Evolutionary conservation across 2,113 vertebrate species (phyloP).

Genomic region (Emberiza fucata): DNA sequence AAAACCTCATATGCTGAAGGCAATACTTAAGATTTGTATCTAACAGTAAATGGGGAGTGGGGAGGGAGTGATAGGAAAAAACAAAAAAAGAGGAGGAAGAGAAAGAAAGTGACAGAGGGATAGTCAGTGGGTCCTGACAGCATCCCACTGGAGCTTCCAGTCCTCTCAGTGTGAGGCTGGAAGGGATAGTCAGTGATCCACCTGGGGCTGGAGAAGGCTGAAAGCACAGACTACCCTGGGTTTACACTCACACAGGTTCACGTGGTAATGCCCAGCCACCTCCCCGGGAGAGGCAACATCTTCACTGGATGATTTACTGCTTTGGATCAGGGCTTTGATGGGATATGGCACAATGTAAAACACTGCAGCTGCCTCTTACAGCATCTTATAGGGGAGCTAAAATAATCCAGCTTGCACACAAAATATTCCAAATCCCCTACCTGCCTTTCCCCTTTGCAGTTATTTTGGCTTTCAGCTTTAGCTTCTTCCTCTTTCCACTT

Average conservation of each 20-base stretch:
- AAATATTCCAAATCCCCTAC: neutral
- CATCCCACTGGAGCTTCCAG: neutral
- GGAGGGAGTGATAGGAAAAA: neutral
- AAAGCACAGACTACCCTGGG: neutral
- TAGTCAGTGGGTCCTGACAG: neutral
- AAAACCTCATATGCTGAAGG: neutral
- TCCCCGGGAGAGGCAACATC: neutral
- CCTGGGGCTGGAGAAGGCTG: accelerated
- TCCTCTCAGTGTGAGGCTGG: neutral
- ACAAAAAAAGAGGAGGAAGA: neutral
- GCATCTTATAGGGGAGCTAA: neutral
- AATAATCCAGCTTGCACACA: neutral
- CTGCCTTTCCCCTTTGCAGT: neutral
- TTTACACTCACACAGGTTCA: neutral
- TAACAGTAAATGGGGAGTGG: neutral
- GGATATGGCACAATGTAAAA: neutral
- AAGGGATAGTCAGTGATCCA: neutral
- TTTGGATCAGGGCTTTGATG: neutral
- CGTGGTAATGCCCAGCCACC: accelerated
- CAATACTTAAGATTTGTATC: neutral
- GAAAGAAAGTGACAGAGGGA: neutral
- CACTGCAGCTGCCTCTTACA: neutral
- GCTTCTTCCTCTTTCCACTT: neutral
- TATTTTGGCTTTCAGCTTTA: neutral
- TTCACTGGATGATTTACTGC: neutral